phyloP scores from a whole-genome alignment of 2,888 invertebrate genomes.

The Dryadula phaetusa region DNA sequence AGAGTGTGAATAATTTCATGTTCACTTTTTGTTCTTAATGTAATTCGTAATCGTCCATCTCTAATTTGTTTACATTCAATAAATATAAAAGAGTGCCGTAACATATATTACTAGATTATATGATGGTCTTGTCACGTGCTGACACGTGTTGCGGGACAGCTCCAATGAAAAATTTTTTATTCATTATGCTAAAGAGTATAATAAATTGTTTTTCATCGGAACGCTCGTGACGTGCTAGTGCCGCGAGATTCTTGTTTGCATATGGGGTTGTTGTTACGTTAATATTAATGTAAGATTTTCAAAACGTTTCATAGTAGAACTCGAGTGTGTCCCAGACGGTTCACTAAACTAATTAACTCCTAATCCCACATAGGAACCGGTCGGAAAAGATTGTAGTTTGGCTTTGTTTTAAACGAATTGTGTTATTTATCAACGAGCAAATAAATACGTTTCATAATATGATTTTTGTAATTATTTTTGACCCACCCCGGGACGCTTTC shows the following conservation, averaged over 20 bases:
- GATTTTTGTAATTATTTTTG: constrained; percentile 85
- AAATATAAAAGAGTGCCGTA: constrained; percentile 35
- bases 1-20: neutral
- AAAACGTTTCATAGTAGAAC: constrained; percentile 66
- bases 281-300: constrained; percentile 78
- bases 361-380: constrained; percentile 72
- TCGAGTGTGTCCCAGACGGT: constrained; percentile 70
- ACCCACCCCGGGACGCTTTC: constrained; percentile 72
- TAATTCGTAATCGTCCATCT: constrained; percentile 22
- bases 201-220: constrained; percentile 30
- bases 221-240: constrained; percentile 23
- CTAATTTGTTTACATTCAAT: constrained; percentile 30
- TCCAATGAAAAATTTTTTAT: constrained; percentile 26
- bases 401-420: constrained; percentile 82
- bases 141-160: neutral
- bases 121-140: constrained; percentile 7
- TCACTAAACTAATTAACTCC: constrained; percentile 73
- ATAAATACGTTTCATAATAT: constrained; percentile 82
- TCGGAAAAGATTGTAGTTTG: constrained; percentile 70
- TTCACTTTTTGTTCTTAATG: neutral
- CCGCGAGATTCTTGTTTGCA: constrained; percentile 62
- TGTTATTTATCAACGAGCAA: constrained; percentile 82
- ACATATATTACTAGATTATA: constrained; percentile 27
- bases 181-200: neutral
- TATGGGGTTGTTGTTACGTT: constrained; percentile 80